Conservation (phyloP, 2,888 invertebrate species). For the Cheilosia urbana region DNA sequence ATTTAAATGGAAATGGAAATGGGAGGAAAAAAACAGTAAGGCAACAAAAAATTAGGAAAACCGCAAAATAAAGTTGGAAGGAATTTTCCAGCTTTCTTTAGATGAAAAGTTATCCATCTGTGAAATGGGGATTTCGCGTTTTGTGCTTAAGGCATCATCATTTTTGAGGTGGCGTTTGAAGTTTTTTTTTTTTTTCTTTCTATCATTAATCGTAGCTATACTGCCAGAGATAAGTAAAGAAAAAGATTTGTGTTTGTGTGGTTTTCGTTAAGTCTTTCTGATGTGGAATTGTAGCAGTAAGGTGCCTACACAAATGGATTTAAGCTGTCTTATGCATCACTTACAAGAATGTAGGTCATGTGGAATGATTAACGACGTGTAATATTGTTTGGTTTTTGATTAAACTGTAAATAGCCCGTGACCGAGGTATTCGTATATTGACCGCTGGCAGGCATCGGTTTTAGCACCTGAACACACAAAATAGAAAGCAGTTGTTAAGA, state of each 20-base stretch:
- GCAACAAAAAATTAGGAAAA: constrained; percentile 11
- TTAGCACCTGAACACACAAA: too few species aligned
- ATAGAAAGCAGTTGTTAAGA: too few species aligned
- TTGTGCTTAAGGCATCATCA: constrained; percentile 36
- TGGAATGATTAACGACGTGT: too few species aligned
- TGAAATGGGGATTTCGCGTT: constrained; percentile 71
- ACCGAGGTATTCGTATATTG: too few species aligned
- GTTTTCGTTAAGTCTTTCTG: too few species aligned
- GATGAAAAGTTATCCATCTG: constrained; percentile 70
- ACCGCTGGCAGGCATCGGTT: too few species aligned
- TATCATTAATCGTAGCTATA: too few species aligned
- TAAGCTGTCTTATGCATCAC: not conserved
- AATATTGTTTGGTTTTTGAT: too few species aligned
- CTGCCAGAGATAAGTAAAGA: too few species aligned
- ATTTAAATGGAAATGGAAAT: constrained; percentile 69
- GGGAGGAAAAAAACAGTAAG: constrained; percentile 12
- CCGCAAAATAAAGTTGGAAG: constrained; percentile 59
- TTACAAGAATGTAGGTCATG: not conserved
- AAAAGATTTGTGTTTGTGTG: too few species aligned
- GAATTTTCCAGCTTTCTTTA: constrained; percentile 68
- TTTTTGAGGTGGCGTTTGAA: constrained; percentile 49
- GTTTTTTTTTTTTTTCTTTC: constrained; percentile 22
- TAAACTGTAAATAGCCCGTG: too few species aligned
- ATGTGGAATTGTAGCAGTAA: not conserved
- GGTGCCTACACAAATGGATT: not conserved